Base-by-base conservation (phyloP, 2,888 invertebrate species). In the Eilema caniola region DNA sequence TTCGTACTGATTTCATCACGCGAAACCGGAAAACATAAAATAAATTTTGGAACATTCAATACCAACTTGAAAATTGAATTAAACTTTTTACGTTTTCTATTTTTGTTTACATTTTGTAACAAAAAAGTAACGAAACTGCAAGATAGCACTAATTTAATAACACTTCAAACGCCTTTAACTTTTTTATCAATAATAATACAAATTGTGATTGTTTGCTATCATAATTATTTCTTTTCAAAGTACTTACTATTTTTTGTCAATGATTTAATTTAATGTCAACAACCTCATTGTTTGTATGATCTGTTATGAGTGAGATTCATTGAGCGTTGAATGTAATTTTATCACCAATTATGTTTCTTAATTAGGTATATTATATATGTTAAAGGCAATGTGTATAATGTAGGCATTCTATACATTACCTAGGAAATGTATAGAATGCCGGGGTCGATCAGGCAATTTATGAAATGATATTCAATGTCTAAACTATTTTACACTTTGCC, bases 161-260 rank as follows among this genome's bases (percentile, higher is more conserved):
- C 8, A 8, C 3, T 31, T 24, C 8, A 5, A 23, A 62, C 62
- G 62, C 62, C 62, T 62, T 24, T 37, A 16, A 24, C 5, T 37
- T 33, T 62, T 37, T 37, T 10, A 37, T 24, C 23, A 16, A 14
- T n/a, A 62, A 23, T 14, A 1, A 8, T 37, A 8, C 16, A 23
- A 7, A 23, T 62, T 37, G 62, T 37, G 24, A 37, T 62, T 37
- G 37, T 37, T 62, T 62, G 62, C 62, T 62, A 62, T 37, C 16
- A 16, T 1, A 14, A 23, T 37, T 62, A 2, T 37, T 62, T 37
- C 33, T 37, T 12, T 24, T 2, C 14, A n/a, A 28, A 37, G 23
- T 33, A 23, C 31, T 16, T 28, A 28, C 28, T 60, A n/a, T n/a
- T n/a, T n/a, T n/a, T n/a, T n/a, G n/a, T n/a, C 1, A 61, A 11